Evolutionary conservation across 2,797 vertebrate genomes (phyloP), one percentile per base, ranked within the genome.

Genomic region (Prionace glauca): DNA sequence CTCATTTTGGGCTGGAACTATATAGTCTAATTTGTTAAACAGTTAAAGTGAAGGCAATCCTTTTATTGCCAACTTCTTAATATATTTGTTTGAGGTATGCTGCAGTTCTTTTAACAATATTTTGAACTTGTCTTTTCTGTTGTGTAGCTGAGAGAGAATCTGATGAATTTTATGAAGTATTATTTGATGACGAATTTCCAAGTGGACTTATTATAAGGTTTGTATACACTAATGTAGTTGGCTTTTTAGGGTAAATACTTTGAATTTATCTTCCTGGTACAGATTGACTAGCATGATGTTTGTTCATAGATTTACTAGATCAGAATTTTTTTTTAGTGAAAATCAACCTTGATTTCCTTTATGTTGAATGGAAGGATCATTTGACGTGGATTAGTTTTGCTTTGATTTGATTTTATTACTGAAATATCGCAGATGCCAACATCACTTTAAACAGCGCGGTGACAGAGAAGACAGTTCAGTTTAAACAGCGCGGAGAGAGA

Each of bases 181-280:
- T 99, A 96, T 99, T 99, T 97, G 99, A 99, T 97, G 99, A 99
- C 96, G 99, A 99, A 96, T 99, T 99, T 97, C 97, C 97, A 91
- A 99, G 99, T 96, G 99, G 99, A 94, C 98, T 99, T 96, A 99
- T 97, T 96, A 98, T 99, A 97, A 99, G 99, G 99, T 99, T 97
- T 96, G 97, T 97, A 18, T 11, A 32, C 69, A 32, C 14, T 67
- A 22, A 95, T 32, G 56, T 16, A 0, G 32, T 65, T 67, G 79
- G 29, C 26, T 62, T 0, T 77, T 72, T 41, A 10, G 8, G 12
- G 16, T 26, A 74, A 56, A 74, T 32, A 29, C 0, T n/a, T n/a
- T 45, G 1, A 32, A 72, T 56, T 95, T 56, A 4, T 24, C 7
- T 45, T 74, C 41, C 0, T 41, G 24, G 62, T n/a, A 10, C 62